phyloP scores from a whole-genome alignment of 92 coral and sea anemone species.

The Palythoa caribaeorum region DNA sequence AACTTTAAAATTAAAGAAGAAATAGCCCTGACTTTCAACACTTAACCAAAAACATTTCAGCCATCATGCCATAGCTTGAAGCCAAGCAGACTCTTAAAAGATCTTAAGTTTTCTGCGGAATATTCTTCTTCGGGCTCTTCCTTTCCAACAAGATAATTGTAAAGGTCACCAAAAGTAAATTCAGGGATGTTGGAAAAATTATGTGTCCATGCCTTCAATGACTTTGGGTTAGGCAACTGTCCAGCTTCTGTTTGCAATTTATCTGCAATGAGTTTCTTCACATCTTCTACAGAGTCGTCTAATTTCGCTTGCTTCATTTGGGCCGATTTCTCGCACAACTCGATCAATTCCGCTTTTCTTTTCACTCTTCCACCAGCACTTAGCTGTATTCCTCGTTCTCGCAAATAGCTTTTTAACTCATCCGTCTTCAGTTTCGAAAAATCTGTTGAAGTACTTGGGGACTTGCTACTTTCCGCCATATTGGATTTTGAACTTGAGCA shows the following conservation, averaged over 20 bases:
- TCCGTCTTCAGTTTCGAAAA: slow-evolving; percentile 37
- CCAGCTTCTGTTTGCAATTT: slow-evolving; percentile 29
- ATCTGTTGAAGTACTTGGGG: slow-evolving; percentile 9
- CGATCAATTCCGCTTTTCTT: slow-evolving; percentile 45
- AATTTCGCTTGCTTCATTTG: slow-evolving; percentile 51
- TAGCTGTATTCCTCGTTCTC: slow-evolving; percentile 53
- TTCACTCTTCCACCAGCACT: slow-evolving; percentile 51
- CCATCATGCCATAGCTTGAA: slow-evolving; percentile 39
- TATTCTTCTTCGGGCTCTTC: slow-evolving; percentile 26
- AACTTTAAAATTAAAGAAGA: slow-evolving; percentile 53
- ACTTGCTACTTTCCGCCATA: slow-evolving; percentile 23
- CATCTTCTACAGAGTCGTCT: slow-evolving; percentile 20
- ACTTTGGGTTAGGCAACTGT: slow-evolving; percentile 52
- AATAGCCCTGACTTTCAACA: slow-evolving; percentile 7
- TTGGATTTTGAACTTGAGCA: slow-evolving; percentile 28
- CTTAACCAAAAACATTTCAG: slow-evolving; percentile 8
- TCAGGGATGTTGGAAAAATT: slow-evolving; percentile 33
- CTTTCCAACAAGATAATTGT: slow-evolving; percentile 44
- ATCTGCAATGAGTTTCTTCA: slow-evolving; percentile 17
- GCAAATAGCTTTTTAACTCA: slow-evolving; percentile 36
- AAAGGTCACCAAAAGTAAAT: slow-evolving; percentile 37
- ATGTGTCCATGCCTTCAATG: slow-evolving; percentile 27
- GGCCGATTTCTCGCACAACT: slow-evolving; percentile 43
- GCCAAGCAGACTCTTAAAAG: slow-evolving; percentile 42
- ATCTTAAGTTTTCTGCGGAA: slow-evolving; percentile 45